phyloP scores from a whole-genome alignment of 2,797 vertebrate species.

The Acanthopagrus latus region DNA sequence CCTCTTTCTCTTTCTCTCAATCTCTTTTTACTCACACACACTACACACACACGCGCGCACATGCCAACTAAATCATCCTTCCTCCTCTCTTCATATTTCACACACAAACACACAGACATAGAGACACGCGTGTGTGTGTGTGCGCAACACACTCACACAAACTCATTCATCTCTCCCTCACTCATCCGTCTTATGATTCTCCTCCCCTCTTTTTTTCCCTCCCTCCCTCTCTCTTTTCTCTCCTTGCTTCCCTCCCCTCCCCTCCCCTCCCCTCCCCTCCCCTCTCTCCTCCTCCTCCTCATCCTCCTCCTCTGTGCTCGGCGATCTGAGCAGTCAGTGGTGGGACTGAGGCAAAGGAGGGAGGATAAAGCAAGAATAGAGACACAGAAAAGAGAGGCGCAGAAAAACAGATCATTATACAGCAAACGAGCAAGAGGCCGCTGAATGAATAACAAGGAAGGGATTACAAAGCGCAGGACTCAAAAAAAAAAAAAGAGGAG shows the following conservation, averaged over 20 bases:
- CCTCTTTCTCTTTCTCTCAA: constrained; percentile 59
- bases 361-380: constrained; percentile 74
- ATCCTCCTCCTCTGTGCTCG: constrained; percentile 68
- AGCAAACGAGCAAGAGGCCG: constrained; percentile 71
- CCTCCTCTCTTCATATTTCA: constrained; percentile 61
- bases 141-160: constrained; percentile 51
- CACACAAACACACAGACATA: constrained; percentile 16
- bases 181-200: constrained; percentile 78
- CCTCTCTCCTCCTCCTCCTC: constrained; percentile 26
- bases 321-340: constrained; percentile 82
- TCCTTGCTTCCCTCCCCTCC: constrained; percentile 51
- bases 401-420: constrained; percentile 78
- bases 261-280: constrained; percentile 49
- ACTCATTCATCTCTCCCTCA: constrained; percentile 77
- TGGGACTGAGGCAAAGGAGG: constrained; percentile 80
- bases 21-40: constrained; percentile 49
- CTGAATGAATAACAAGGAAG: constrained; percentile 80
- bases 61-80: constrained; percentile 57
- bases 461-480: constrained; percentile 77
- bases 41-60: constrained; percentile 22
- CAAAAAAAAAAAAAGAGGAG: constrained; percentile 55
- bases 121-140: constrained; percentile 3
- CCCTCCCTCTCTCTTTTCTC: constrained; percentile 41
- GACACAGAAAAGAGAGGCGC: constrained; percentile 67
- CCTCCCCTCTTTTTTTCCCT: constrained; percentile 60